Conservation (phyloP, 1,140 invertebrate genomes). For the Cydia strobilella region DNA sequence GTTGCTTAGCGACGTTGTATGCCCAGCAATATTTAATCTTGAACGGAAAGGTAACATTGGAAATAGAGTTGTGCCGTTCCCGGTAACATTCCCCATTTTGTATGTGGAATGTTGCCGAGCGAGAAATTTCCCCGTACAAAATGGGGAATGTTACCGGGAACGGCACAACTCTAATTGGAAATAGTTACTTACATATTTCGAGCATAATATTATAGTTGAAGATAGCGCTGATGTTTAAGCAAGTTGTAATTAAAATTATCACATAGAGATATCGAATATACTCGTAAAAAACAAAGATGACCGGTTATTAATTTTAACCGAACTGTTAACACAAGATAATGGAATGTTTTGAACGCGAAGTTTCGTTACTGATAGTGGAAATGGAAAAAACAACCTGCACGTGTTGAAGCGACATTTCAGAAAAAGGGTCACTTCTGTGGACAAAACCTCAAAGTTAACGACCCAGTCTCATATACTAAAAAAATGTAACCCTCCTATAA, state of each 20-base stretch:
- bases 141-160: too few species aligned
- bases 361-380: conserved; percentile 5
- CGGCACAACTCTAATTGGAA: too few species aligned
- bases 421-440: too few species aligned
- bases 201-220: background rate
- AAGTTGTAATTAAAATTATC: conserved; percentile 4
- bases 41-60: background rate
- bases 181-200: background rate
- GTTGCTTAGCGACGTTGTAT: background rate
- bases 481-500: too few species aligned
- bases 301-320: conserved; percentile 16
- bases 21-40: background rate
- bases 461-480: too few species aligned
- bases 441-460: too few species aligned
- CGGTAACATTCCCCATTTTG: too few species aligned
- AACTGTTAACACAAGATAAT: conserved; percentile 14
- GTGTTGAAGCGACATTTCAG: background rate
- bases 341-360: conserved; percentile 7
- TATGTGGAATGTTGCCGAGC: too few species aligned
- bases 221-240: background rate
- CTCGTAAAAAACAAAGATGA: conserved; percentile 25
- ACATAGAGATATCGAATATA: conserved; percentile 27
- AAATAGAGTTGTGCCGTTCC: too few species aligned
- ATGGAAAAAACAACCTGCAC: background rate
- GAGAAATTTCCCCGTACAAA: too few species aligned